These are phyloP conservation scores for Dryocosmus kuriphilus DNA, from an alignment of 2,888 invertebrate genomes.

Conservation along the genomic window DNA sequence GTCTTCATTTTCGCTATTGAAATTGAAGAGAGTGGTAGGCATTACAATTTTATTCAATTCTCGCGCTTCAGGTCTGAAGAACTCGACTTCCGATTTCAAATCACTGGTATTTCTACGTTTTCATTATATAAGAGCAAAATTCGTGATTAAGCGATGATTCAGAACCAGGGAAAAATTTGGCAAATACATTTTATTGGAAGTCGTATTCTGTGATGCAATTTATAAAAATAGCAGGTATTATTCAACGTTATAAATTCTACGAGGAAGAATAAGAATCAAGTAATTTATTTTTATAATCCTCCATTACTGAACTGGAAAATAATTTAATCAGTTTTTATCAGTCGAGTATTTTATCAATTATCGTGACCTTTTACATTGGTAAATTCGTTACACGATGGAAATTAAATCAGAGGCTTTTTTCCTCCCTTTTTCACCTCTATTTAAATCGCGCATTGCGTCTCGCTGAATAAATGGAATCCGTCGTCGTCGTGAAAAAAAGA, in stretches of 20 bases:
- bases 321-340: no score
- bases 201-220: neutral
- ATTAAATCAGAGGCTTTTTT: conserved; percentile 20
- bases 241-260: no score
- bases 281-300: no score
- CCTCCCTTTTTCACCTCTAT: neutral
- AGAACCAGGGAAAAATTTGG: neutral
- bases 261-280: no score
- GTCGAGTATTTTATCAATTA: neutral
- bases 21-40: conserved; percentile 29
- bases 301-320: no score
- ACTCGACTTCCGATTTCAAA: conserved; percentile 35
- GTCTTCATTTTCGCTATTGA: conserved; percentile 39
- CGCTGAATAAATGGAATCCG: conserved; percentile 20
- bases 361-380: neutral
- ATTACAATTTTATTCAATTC: conserved; percentile 38
- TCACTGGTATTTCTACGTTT: conserved; percentile 31
- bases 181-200: neutral
- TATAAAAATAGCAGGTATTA: no score
- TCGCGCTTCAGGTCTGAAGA: conserved; percentile 29
- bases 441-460: conserved; percentile 2
- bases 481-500: conserved; percentile 5
- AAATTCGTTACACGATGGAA: neutral
- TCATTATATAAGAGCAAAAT: conserved; percentile 18
- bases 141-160: conserved; percentile 20